Evolutionary conservation across 2,113 vertebrate species (phyloP), one percentile per base, ranked within the genome.

Genomic region (Nothoprocta pentlandii): DNA sequence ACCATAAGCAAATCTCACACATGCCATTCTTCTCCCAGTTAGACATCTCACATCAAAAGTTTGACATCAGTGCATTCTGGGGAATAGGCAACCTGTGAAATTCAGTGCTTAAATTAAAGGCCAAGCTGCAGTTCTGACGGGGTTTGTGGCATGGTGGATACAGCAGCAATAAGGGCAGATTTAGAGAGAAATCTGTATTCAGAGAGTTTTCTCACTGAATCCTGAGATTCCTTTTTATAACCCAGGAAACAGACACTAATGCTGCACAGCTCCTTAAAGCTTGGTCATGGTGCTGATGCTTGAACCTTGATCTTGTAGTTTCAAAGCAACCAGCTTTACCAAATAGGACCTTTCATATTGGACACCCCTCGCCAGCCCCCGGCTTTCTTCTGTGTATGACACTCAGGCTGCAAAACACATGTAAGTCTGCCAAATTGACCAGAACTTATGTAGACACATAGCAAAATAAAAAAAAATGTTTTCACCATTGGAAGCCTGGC

Each of bases 211-310:
- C 44, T 0, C 90, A 73, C 76, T 94, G 90, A 95, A 73, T 95
- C 93, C 87, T 81, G 80, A 95, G 92, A 66, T 81, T 79, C 82
- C 88, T 95, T 94, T 95, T 94, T 92, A 96, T 86, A 94, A 86
- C 73, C 0, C 0, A 61, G 85, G 39, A 90, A 90, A 63, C 87
- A 92, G 93, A 64, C 61, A 61, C 46, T 13, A 32, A 59, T 59
- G 51, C 54, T 16, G 76, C 3, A 32, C 74, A 30, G 22, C 42
- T 91, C 82, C 83, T 58, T 64, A 12, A 2, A 32, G 74, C 80
- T 73, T 74, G 70, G 80, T 44, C 66, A 49, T 23, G 6, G 63
- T 68, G 62, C 36, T 87, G 36, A 7, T 54, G 53, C 41, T 61
- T 41, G 62, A 66, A 53, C 62, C 26, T 61, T 15, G 21, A 53